Evolutionary conservation across 1,140 invertebrate genomes (phyloP), one percentile per base, ranked within the genome.

Genomic region (Drosophila lini): DNA sequence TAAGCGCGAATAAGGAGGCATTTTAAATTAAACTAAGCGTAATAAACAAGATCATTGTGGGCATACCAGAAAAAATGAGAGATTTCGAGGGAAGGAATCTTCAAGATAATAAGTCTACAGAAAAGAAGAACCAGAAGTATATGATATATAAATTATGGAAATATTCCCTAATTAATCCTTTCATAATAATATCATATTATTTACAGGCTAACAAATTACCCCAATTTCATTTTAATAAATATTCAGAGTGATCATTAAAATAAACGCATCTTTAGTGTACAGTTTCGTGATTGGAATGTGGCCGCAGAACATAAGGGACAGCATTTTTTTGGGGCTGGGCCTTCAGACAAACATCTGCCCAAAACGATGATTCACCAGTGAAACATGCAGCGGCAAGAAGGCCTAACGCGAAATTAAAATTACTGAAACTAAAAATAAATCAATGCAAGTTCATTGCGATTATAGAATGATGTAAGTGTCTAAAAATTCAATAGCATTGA

Each of bases 1-100:
- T 22, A 48, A 59, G 40, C 40, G 47, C 22, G n/a, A 53, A 56
- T n/a, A 38, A 68, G 55, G 52, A 78, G 70, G 50, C 62, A 44
- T 69, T 58, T 84, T 74, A 82, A 86, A 78, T 76, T 79, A 78
- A 81, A 75, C 59, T 78, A 78, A 82, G 73, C 75, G 75, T 78
- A 73, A 69, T 50, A 71, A 75, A 75, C 63, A 77, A 76, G 81
- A 78, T 65, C 74, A 60, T 65, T 59, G 44, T 45, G 28, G 47
- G 47, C 19, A 69, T 32, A 36, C 48, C 38, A 31, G 11, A 41
- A 36, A 28, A 3, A 15, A 36, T 22, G 10, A 28, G 9, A 25
- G 16, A 58, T 31, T 44, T 16, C 10, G 3, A 9, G 22, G 36
- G 15, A n/a, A 15, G 28, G 13, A 52, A 50, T 52, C 11, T 13